These are phyloP conservation scores for Ceyx melanurus DNA, from an alignment of 2,113 vertebrate genomes.

Conservation along the genomic window DNA sequence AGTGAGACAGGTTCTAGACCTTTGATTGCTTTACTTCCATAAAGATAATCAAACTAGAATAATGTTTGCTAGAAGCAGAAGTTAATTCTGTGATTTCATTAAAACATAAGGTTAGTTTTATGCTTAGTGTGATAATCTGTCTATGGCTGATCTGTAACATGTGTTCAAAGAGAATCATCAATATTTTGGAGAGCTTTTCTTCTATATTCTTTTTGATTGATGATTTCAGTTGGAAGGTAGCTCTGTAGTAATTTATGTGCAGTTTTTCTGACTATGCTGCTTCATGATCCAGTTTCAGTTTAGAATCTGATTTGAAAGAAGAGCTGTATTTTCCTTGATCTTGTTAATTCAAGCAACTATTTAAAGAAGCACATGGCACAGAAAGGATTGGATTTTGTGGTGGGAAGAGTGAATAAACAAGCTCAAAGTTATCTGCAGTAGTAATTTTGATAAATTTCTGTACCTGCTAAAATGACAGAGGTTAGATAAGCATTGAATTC, in stretches of 20 bases:
- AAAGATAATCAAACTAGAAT: background rate
- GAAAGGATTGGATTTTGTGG: background rate
- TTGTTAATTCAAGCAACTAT: background rate
- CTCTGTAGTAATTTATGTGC: background rate
- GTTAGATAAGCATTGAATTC: background rate
- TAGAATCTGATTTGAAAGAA: background rate
- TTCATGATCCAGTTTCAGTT: background rate
- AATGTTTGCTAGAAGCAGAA: background rate
- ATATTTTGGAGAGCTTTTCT: background rate
- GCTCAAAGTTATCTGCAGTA: background rate
- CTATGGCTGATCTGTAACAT: background rate
- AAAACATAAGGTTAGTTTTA: background rate
- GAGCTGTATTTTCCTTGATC: background rate
- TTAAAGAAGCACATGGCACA: background rate
- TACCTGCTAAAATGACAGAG: background rate
- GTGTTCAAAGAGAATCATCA: background rate
- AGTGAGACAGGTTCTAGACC: background rate
- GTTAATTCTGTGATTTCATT: background rate
- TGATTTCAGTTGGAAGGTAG: background rate
- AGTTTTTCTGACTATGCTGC: background rate
- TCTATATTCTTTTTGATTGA: background rate
- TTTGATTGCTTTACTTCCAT: background rate
- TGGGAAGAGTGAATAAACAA: background rate
- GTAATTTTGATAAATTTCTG: background rate
- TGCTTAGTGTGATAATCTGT: background rate